Base-by-base conservation (phyloP, 2,888 invertebrate genomes). In the Diaphora mendica region DNA sequence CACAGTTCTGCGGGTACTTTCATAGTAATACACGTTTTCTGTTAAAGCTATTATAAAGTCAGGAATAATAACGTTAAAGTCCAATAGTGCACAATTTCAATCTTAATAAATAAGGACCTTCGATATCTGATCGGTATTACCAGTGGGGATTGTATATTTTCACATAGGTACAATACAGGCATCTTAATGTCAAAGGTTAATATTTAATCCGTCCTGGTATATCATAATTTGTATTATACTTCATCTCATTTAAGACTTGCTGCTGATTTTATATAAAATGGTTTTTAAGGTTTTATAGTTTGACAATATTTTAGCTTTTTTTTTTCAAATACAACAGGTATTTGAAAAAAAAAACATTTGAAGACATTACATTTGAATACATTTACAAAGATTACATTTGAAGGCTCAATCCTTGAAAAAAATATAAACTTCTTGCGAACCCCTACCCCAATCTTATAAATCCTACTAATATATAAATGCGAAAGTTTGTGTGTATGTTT, bases 1-100 rank as follows among this genome's bases (percentile, higher is more conserved):
- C 69, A 30, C 39, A 44, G n/a, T 51, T 39, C 68, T 85, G 83
- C 85, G 84, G 84, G 84, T 80, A 79, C 80, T 83, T 84, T 82
- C 85, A 77, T 74, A 74, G 68, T 76, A 81, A 73, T 72, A 76
- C 75, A 78, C 65, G 70, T 65, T 73, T 72, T 66, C 69, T 67
- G 71, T 74, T 77, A 71, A 69, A 35, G 26, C 17, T 33, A 66
- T 65, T 55, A 33, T 48, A 69, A 42, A 15, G 42, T 39, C 20
- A 51, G 20, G 23, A 30, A 35, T 39, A 42, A 26, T 35, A 59
- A 59, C 33, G 3, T n/a, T n/a, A 30, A 62, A 30, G 30, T 30
- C 30, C 3, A 62, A 59, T 26, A 5, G 3, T 59, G 59, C 59
- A 26, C 51, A 55, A 23, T 55, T 55, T 55, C n/a, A n/a, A 55